Percentiles rank a stretch among this genome's conserved stretches.
These are phyloP conservation scores for Ctena decussata DNA, from an alignment of 2,888 invertebrate genomes.

Conservation along the genomic window DNA sequence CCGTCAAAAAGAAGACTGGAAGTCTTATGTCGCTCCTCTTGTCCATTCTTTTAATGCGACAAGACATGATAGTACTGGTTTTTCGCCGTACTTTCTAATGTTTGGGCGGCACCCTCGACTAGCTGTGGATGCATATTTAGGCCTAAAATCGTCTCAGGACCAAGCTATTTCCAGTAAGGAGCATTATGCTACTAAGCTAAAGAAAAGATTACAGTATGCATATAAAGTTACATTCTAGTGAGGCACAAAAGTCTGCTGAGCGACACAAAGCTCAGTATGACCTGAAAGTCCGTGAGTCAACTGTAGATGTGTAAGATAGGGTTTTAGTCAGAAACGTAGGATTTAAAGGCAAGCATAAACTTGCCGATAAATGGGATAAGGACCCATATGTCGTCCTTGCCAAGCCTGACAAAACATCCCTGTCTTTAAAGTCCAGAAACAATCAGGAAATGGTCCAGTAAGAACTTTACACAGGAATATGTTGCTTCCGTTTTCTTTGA, in stretches of 20 bases:
- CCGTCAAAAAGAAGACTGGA: constrained; percentile 25
- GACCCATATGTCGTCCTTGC: not conserved
- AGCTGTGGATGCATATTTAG: not conserved
- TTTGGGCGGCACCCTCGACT: not conserved
- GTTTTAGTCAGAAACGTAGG: not conserved
- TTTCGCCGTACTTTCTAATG: not conserved
- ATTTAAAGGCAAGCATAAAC: not conserved
- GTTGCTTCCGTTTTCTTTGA: not conserved
- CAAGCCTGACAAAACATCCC: not conserved
- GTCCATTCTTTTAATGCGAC: constrained; percentile 16
- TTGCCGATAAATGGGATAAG: not conserved
- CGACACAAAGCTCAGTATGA: not conserved
- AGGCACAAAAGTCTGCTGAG: not conserved
- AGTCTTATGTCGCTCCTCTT: not conserved
- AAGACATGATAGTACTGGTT: not conserved
- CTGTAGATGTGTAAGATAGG: not conserved
- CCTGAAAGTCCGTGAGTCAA: not conserved
- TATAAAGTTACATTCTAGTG: not conserved
- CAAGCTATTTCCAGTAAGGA: not conserved
- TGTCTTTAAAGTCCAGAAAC: not conserved
- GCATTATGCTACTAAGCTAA: not conserved
- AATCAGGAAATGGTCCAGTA: not conserved
- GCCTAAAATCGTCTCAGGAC: not conserved
- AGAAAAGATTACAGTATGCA: not conserved
- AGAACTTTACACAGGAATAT: constrained; percentile 2